A percentile compares a stretch with the other conserved stretches of the same genome.
phyloP scores from a whole-genome alignment of 2,113 vertebrate genomes.

The Caracal caracal region DNA sequence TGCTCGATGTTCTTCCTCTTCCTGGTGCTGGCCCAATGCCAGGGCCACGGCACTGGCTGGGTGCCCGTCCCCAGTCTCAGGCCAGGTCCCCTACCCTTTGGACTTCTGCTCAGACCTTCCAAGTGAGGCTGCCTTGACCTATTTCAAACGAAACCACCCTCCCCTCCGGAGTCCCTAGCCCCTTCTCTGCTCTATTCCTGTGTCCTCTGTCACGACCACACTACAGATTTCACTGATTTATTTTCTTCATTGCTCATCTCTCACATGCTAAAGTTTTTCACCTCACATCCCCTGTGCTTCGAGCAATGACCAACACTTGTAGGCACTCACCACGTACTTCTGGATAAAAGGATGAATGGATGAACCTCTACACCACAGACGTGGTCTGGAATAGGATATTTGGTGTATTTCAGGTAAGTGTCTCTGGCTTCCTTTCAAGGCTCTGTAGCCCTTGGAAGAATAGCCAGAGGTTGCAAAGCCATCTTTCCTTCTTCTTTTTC shows the following conservation, averaged over 20 bases:
- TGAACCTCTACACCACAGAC: not conserved
- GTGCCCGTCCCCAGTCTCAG: not conserved
- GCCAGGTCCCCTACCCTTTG: not conserved
- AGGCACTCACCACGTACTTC: not conserved
- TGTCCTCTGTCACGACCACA: not conserved
- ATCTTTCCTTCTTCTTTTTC: not conserved
- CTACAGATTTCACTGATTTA: not conserved
- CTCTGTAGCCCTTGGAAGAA: conserved; percentile 49
- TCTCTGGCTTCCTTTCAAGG: not conserved
- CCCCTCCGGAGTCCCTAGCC: too few species aligned
- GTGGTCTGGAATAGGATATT: not conserved
- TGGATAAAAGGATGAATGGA: not conserved
- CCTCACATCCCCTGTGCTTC: not conserved
- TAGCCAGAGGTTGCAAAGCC: not conserved
- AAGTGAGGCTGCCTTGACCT: not conserved
- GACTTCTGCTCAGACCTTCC: not conserved
- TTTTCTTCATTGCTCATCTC: not conserved
- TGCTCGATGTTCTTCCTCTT: not conserved
- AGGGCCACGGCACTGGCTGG: not conserved
- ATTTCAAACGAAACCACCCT: not conserved
- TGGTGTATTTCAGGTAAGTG: not conserved
- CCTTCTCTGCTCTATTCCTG: not conserved
- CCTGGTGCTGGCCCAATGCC: not conserved
- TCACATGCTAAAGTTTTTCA: not conserved
- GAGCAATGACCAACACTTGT: not conserved